Percentiles rank a stretch among this genome's conserved stretches.
These are phyloP conservation scores for Altica lythri DNA, from an alignment of 2,888 invertebrate species.

Conservation along the genomic window DNA sequence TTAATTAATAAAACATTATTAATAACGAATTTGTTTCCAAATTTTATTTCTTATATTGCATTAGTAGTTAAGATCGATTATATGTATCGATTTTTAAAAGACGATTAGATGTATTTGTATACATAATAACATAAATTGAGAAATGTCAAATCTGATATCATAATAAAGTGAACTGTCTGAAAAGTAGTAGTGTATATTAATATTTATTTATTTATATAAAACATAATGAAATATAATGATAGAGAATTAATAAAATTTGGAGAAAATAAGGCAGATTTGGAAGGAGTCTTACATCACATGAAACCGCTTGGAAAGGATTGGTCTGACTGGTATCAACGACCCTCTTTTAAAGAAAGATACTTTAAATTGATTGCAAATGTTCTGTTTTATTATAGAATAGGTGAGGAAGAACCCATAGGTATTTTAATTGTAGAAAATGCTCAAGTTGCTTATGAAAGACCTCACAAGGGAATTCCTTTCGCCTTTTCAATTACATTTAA, in stretches of 20 bases:
- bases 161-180: no score
- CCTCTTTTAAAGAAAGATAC: slow-evolving; percentile 73
- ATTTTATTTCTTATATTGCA: no score
- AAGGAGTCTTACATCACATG: slow-evolving; percentile 75
- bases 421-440: slow-evolving; percentile 76
- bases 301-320: slow-evolving; percentile 64
- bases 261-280: slow-evolving; percentile 64
- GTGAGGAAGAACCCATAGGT: slow-evolving; percentile 69
- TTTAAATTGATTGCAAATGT: slow-evolving; percentile 77
- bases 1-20: no score
- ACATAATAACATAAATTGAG: no score
- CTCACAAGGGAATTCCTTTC: slow-evolving; percentile 68
- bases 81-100: no score
- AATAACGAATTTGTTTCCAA: no score
- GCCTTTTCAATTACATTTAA: slow-evolving; percentile 71
- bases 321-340: slow-evolving; percentile 55
- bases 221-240: slow-evolving; percentile 73
- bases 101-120: no score
- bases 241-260: slow-evolving; percentile 69
- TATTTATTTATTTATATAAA: no score
- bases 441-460: slow-evolving; percentile 70
- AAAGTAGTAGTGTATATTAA: no score
- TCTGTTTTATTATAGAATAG: slow-evolving; percentile 77
- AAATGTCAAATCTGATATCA: no score
- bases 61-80: no score